Conservation (phyloP, 2,797 vertebrate genomes). For the Myiotriccus ornatus region DNA sequence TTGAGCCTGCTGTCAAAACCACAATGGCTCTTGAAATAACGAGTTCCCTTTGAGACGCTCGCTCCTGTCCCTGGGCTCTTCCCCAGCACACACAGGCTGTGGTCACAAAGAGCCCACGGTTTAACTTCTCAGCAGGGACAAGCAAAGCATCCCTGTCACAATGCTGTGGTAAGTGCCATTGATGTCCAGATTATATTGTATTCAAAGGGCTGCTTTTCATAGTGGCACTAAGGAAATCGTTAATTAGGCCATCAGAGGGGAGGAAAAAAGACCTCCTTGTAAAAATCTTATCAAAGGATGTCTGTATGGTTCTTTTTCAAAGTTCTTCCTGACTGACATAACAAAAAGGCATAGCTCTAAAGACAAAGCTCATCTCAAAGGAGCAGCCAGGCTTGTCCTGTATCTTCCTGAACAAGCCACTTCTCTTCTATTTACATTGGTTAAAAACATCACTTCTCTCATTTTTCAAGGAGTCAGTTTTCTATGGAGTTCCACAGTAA, state of each 20-base stretch:
- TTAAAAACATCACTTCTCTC: constrained; percentile 13
- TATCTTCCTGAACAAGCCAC: constrained; percentile 5
- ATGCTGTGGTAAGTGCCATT: constrained; percentile 21
- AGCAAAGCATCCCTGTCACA: constrained; percentile 9
- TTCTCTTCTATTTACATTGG: constrained; percentile 26
- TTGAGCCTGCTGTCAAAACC: constrained; percentile 1
- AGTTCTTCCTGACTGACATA: constrained; percentile 45
- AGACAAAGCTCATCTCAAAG: constrained; percentile 52
- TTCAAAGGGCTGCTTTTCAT: constrained; percentile 58
- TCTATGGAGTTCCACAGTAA: neutral
- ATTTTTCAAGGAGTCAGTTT: neutral
- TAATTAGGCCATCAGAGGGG: constrained; percentile 49
- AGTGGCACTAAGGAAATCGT: constrained; percentile 24
- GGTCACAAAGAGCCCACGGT: neutral
- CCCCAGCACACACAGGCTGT: neutral
- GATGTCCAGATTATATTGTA: constrained; percentile 51
- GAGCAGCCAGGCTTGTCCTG: neutral
- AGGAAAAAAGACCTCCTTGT: constrained; percentile 53
- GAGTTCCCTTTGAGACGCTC: neutral
- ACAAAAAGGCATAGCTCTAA: constrained; percentile 40
- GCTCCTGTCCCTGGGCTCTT: neutral
- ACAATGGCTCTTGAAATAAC: constrained; percentile 13
- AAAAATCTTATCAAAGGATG: constrained; percentile 59
- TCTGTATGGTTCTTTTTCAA: constrained; percentile 44
- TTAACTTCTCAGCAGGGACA: constrained; percentile 41